Evolutionary conservation across 2,113 vertebrate species (phyloP).

Genomic region (Onychostruthus taczanowskii): DNA sequence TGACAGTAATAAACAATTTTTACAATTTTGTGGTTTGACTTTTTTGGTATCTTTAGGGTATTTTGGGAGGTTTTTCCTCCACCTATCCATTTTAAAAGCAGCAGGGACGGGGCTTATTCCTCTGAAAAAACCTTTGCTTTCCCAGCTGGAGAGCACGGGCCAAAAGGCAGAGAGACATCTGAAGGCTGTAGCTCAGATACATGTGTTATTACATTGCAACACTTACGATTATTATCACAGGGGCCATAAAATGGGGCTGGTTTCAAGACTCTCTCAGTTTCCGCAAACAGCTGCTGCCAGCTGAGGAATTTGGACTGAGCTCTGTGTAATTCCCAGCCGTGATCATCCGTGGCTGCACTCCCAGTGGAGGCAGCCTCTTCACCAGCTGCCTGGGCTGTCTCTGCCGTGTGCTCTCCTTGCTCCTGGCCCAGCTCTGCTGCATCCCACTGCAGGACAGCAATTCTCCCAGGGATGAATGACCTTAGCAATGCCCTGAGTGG

Average conservation of each 20-base stretch:
- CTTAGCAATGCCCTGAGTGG: neutral
- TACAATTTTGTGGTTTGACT: neutral
- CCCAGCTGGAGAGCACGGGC: neutral
- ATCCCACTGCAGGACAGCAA: neutral
- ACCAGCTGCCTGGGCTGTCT: neutral
- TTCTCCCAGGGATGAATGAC: neutral
- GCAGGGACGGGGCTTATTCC: neutral
- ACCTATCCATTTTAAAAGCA: neutral
- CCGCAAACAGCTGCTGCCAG: conserved; percentile 33
- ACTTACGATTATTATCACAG: conserved; percentile 21
- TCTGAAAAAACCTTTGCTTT: neutral
- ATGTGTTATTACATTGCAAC: conserved; percentile 19
- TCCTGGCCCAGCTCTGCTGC: neutral
- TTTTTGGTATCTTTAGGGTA: neutral
- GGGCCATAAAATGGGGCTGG: conserved; percentile 38
- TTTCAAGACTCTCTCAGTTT: conserved; percentile 20
- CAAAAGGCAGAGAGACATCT: neutral
- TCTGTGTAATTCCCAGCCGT: neutral
- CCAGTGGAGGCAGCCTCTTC: neutral
- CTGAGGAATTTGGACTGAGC: conserved; percentile 32
- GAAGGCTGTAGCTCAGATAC: neutral
- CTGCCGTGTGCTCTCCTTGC: neutral
- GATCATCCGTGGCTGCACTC: neutral
- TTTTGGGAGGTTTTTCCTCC: neutral
- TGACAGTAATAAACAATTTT: neutral